A percentile compares a stretch with the other conserved stretches of the same genome.
Evolutionary conservation across 1,140 invertebrate genomes (phyloP).

Genomic region (Spodoptera litura): DNA sequence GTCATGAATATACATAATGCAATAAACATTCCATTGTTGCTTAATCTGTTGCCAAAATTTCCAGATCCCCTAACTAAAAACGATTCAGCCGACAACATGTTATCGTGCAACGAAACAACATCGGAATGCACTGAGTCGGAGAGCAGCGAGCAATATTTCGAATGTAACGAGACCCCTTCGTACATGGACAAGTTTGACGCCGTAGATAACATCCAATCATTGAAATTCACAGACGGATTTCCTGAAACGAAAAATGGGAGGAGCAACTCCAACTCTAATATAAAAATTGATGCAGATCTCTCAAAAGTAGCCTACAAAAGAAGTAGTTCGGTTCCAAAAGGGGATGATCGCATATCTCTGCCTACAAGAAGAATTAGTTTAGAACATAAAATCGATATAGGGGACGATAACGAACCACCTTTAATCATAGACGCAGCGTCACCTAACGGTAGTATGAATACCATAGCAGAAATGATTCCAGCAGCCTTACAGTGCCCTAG

Average conservation of each 20-base stretch:
- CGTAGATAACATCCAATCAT: conserved; percentile 67
- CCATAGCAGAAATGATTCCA: conserved; percentile 80
- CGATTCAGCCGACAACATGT: conserved; percentile 84
- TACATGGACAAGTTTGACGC: conserved; percentile 76
- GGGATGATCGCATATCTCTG: conserved; percentile 68
- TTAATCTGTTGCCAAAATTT: conserved; percentile 44
- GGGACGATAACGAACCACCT: conserved; percentile 84
- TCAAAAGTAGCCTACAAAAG: conserved; percentile 83
- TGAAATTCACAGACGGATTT: conserved; percentile 65
- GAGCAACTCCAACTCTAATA: conserved; percentile 59
- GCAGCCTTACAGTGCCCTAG: conserved; percentile 71
- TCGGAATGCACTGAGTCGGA: conserved; percentile 86
- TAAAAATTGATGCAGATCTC: conserved; percentile 79
- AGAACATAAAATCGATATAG: conserved; percentile 84
- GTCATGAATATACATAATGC: too few species aligned
- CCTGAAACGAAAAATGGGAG: conserved; percentile 62
- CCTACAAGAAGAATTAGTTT: conserved; percentile 77
- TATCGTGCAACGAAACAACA: conserved; percentile 83
- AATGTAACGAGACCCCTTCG: conserved; percentile 79
- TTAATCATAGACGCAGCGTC: conserved; percentile 81
- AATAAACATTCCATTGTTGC: conserved; percentile 1
- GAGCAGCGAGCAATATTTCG: conserved; percentile 84
- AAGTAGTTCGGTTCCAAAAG: conserved; percentile 80
- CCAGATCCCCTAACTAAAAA: conserved; percentile 82
- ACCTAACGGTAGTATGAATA: conserved; percentile 78